Evolutionary conservation across 2,888 invertebrate genomes (phyloP), one percentile per base, ranked within the genome.

Genomic region (Netelia inedita): DNA sequence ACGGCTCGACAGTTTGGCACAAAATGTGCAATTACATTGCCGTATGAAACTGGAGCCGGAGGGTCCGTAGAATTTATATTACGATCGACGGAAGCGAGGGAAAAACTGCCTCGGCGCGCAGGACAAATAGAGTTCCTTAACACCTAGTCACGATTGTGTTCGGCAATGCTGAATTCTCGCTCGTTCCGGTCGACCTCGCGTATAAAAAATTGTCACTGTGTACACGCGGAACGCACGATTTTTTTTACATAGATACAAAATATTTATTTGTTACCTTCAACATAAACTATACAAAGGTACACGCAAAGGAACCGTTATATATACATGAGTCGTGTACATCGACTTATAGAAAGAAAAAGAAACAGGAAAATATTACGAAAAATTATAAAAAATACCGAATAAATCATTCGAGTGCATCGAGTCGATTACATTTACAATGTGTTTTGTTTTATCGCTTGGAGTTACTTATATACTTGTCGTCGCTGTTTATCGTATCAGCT

Each of bases 201-300:
- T 2, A 50, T 35, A 35, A 35, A 50, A 76, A 76, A 57, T 46
- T 43, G 2, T 10, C 16, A 55, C 41, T 21, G 11, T n/a, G 10
- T 35, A 35, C 16, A 53, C 1, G 11, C 14, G 41, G 11, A 23
- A 23, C 46, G 2, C 23, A 46, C 6, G 19, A 66, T 8, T 46
- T 16, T 28, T 16, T 68, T 79, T 74, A 35, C 41, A 79, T 6
- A 75, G 43, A 66, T 83, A 79, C 10, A 74, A 83, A 79, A 46
- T 11, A 59, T 83, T 74, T 83, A 71, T 79, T 79, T 73, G 5
- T 63, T 55, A 57, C 28, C 41, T 61, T 14, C 61, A 68, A 61
- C 50, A 68, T 74, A 61, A 9, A 16, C 28, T 81, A 28, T 28
- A 74, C 3, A 79, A 55, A 68, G 55, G 41, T 68, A 78, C 76